Base-by-base conservation (phyloP, 2,113 vertebrate genomes). In the Catagonus wagneri region DNA sequence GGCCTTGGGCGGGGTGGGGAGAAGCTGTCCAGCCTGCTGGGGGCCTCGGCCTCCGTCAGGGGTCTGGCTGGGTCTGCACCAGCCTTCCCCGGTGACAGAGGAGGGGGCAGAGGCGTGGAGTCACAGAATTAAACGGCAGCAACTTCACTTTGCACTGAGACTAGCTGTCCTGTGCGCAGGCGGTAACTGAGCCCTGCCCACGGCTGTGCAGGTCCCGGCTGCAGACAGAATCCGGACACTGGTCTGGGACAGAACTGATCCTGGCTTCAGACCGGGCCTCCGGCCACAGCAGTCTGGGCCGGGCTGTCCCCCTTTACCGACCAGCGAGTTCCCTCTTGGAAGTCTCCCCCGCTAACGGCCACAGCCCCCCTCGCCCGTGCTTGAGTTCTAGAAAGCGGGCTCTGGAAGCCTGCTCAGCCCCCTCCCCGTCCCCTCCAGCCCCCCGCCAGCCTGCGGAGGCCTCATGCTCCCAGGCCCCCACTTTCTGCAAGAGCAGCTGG, bases 41-140 rank as follows among this genome's bases (percentile, higher is more conserved):
- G 65, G 56, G 8, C 36, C 4, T 13, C 0, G 7, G 54, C 61
- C 39, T 23, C 2, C 0, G 2, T 2, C 19, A 10, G n/a, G 50
- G 20, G 22, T 27, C 78, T 16, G 54, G 22, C 54, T 27, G 29
- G 29, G 50, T 20, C 25, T 0, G 1, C 29, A 13, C n/a, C 4
- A 29, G 11, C n/a, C 61, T 20, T 11, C 74, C 58, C n/a, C 23
- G 0, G 3, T 10, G 0, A 15, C 2, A 71, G 27, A 5, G 25
- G 10, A 2, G 3, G 27, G 65, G 20, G 27, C 87, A n/a, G n/a
- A 75, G 88, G 60, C 15, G 0, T 0, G 0, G 87, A 1, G 15
- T 19, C 36, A 50, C 2, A 0, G 6, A 20, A 5, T 8, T 7
- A 16, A 12, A n/a, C 4, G 3, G 19, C 1, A 3, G 2, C 71